phyloP scores from a whole-genome alignment of 2,797 vertebrate genomes.

The Siniperca scherzeri region DNA sequence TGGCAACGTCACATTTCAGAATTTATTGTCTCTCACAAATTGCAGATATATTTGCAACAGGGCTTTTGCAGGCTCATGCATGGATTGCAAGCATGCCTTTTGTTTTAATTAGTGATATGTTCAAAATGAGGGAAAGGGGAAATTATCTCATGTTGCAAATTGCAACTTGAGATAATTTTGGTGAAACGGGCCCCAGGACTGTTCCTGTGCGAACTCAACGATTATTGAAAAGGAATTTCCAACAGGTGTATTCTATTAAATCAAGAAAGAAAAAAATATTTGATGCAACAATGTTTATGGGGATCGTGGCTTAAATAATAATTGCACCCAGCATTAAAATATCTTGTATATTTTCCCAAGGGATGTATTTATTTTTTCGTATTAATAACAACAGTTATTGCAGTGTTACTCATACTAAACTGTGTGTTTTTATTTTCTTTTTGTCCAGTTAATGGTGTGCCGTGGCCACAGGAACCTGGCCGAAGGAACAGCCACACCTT shows the following conservation, averaged over 20 bases:
- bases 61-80: not conserved
- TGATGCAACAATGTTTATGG: not conserved
- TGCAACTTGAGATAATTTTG: too few species aligned
- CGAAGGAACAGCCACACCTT: conserved; percentile 93
- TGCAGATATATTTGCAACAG: too few species aligned
- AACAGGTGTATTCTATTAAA: not conserved
- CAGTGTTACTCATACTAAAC: not conserved
- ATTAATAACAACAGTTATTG: not conserved
- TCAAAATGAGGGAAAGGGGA: not conserved
- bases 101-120: not conserved
- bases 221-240: not conserved
- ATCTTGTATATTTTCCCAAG: not conserved
- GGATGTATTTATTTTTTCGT: not conserved
- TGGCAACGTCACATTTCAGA: not conserved
- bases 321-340: not conserved
- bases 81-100: not conserved
- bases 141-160: too few species aligned
- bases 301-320: not conserved
- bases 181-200: not conserved
- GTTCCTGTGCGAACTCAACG: not conserved
- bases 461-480: conserved; percentile 92
- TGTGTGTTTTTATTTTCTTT: not conserved
- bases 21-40: too few species aligned
- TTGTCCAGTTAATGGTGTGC: conserved; percentile 90
- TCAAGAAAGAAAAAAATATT: too few species aligned